phyloP scores from a whole-genome alignment of 2,113 vertebrate species.

The Sinocyclocheilus grahami region DNA sequence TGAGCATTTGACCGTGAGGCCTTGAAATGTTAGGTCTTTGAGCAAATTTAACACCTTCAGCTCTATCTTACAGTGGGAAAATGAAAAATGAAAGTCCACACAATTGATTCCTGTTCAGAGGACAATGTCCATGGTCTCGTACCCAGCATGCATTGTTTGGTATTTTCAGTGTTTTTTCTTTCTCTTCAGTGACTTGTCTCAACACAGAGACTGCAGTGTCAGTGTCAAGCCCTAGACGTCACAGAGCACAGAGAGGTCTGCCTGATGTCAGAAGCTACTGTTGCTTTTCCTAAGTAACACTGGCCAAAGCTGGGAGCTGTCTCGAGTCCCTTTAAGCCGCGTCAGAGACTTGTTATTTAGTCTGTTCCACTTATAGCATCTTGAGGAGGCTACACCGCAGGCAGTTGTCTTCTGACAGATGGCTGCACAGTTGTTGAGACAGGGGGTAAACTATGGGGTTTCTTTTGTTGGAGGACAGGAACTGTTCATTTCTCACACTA shows the following conservation, averaged over 20 bases:
- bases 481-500: slow-evolving; percentile 11
- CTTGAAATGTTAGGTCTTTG: neutral
- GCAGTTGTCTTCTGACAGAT: slow-evolving; percentile 72
- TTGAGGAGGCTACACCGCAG: slow-evolving; percentile 63
- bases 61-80: neutral
- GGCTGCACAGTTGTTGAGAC: slow-evolving; percentile 74
- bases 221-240: neutral
- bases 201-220: neutral
- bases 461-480: slow-evolving; percentile 29
- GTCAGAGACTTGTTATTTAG: slow-evolving; percentile 34
- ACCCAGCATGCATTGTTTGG: neutral
- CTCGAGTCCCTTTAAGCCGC: slow-evolving; percentile 13
- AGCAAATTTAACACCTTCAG: neutral
- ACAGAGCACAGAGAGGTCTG: neutral
- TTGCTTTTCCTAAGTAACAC: slow-evolving; percentile 3
- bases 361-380: slow-evolving; percentile 50
- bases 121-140: neutral
- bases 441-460: slow-evolving; percentile 65
- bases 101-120: neutral
- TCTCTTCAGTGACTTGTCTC: neutral
- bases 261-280: slow-evolving; percentile 17
- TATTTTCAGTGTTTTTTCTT: neutral
- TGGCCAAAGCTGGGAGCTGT: slow-evolving; percentile 20
- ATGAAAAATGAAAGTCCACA: neutral
- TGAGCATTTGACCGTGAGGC: neutral